A percentile compares a stretch with the other conserved stretches of the same genome.
Conservation (phyloP, 2,888 invertebrate species). For the Junonia oenone region DNA sequence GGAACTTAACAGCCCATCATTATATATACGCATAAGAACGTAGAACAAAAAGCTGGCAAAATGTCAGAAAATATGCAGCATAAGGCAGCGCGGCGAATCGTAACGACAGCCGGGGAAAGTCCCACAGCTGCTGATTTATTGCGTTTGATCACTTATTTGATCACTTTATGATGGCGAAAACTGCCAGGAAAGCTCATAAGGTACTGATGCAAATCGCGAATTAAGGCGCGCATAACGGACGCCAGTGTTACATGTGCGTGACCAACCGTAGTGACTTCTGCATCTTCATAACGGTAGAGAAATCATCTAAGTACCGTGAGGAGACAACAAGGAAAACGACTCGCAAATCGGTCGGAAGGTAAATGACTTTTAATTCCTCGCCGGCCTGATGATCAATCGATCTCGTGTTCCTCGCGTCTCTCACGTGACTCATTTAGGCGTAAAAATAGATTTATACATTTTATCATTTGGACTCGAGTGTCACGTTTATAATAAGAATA, state of each 20-base stretch:
- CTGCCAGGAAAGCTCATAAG: slow-evolving; percentile 66
- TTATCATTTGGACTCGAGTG: slow-evolving; percentile 56
- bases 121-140: slow-evolving; percentile 58
- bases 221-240: slow-evolving; percentile 55
- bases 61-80: slow-evolving; percentile 51
- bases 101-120: slow-evolving; percentile 67
- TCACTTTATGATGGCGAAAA: slow-evolving; percentile 76
- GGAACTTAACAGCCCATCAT: slow-evolving; percentile 50
- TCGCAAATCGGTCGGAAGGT: slow-evolving; percentile 37
- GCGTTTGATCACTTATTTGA: slow-evolving; percentile 72
- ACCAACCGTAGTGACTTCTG: slow-evolving; percentile 38
- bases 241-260: slow-evolving; percentile 43
- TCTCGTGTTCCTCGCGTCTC: background rate
- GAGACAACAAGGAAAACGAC: slow-evolving; percentile 31
- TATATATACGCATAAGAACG: slow-evolving; percentile 57
- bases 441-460: slow-evolving; percentile 74
- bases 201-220: slow-evolving; percentile 65
- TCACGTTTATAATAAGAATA: slow-evolving; percentile 71
- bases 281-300: slow-evolving; percentile 59
- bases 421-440: slow-evolving; percentile 65
- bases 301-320: slow-evolving; percentile 50
- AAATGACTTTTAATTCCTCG: slow-evolving; percentile 54
- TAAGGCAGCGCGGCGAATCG: slow-evolving; percentile 59
- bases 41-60: slow-evolving; percentile 60
- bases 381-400: slow-evolving; percentile 2